Evolutionary conservation across 1,140 invertebrate genomes (phyloP), one percentile per base, ranked within the genome.

Genomic region (Elysia chlorotica): DNA sequence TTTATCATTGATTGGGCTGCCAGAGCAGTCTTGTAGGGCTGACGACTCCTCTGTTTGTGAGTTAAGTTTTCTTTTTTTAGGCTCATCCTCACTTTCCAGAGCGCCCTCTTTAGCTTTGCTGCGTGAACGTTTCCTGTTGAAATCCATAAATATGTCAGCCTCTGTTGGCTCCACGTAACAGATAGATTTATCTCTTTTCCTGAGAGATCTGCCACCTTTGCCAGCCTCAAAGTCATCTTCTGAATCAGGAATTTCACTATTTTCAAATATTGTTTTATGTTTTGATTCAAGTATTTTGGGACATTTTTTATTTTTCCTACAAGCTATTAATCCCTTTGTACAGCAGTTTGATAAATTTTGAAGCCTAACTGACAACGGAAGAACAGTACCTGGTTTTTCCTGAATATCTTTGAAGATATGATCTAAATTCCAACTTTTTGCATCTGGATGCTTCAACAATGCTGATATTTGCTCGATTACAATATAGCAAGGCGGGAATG

Each of bases 401-500:
- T n/a, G n/a, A n/a, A n/a, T n/a, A n/a, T n/a, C n/a, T n/a, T n/a
- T n/a, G n/a, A n/a, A n/a, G n/a, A n/a, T n/a, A n/a, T n/a, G n/a
- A n/a, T n/a, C n/a, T n/a, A n/a, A n/a, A n/a, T n/a, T n/a, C n/a
- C n/a, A n/a, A n/a, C n/a, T n/a, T n/a, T n/a, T n/a, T n/a, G n/a
- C n/a, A n/a, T n/a, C n/a, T n/a, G n/a, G n/a, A n/a, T n/a, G n/a
- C n/a, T n/a, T n/a, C n/a, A n/a, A n/a, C n/a, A n/a, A n/a, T n/a
- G n/a, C n/a, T n/a, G n/a, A n/a, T n/a, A n/a, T n/a, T n/a, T 59
- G 48, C 36, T 33, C 59, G 17, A 69, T 14, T 25, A 69, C 54
- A n/a, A 69, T 25, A 69, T 28, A 69, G 28, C 67, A 69, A 36
- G 67, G 67, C 36, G 30, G 67, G 67, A 69, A 69, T 69, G 67